phyloP scores from a whole-genome alignment of 1,140 invertebrate genomes.

The Epicauta chinensis region DNA sequence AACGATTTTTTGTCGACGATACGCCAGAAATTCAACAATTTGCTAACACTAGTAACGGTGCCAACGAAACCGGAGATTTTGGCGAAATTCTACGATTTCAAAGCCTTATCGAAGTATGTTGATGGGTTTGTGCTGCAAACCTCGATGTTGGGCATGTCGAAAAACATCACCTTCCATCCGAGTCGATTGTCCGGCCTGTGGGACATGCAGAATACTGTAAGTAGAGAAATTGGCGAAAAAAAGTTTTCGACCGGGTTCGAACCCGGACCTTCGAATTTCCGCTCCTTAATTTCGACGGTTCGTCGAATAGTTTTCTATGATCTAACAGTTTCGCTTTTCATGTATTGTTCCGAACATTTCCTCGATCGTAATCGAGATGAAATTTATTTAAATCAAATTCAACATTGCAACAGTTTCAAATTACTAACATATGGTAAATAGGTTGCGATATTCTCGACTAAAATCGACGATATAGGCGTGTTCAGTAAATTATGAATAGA shows the following conservation, averaged over 20 bases:
- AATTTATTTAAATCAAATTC: too few species aligned
- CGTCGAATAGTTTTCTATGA: too few species aligned
- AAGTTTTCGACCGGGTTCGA: neutral
- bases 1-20: conserved; percentile 52
- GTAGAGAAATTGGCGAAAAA: conserved; percentile 20
- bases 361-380: too few species aligned
- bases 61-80: conserved; percentile 56
- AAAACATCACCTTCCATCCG: conserved; percentile 66
- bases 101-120: conserved; percentile 53
- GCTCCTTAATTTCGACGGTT: neutral
- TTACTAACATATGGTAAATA: too few species aligned
- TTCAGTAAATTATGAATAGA: too few species aligned
- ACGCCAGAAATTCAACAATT: conserved; percentile 49
- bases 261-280: neutral
- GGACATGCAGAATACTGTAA: conserved; percentile 71
- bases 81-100: conserved; percentile 64
- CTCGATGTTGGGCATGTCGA: conserved; percentile 57
- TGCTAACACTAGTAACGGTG: conserved; percentile 52
- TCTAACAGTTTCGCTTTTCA: too few species aligned
- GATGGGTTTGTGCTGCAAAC: conserved; percentile 65
- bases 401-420: too few species aligned
- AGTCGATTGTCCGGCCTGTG: conserved; percentile 69
- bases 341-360: too few species aligned
- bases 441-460: too few species aligned
- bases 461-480: too few species aligned